Evolutionary conservation across 2,888 invertebrate genomes (phyloP), one percentile per base, ranked within the genome.

Genomic region (Apocheima hispidaria): DNA sequence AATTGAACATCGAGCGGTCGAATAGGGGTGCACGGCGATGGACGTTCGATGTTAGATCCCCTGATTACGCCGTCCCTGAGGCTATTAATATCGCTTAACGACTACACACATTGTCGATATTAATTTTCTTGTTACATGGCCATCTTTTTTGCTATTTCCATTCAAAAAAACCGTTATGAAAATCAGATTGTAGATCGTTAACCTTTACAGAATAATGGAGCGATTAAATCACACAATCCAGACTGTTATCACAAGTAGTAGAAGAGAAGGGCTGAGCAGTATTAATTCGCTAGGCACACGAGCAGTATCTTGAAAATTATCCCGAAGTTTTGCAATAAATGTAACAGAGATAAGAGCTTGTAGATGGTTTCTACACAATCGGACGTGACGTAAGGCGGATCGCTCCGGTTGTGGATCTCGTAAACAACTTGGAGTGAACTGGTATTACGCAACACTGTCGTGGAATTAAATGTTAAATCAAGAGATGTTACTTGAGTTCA

Each of bases 221-320:
- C 7, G 33, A 41, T 33, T 49, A 33, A 50, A 49, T 35, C 7
- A 4, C 35, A 51, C 28, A 26, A 14, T 35, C 23, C 14, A 10
- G 36, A 49, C 26, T n/a, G 41, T 48, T 23, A 48, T 46, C 48
- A 35, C 35, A 59, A 46, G 12, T 33, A 6, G 12, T 38, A 18
- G 14, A 68, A 70, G 51, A 65, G 70, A 73, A 75, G 66, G 55
- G 75, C 82, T 65, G 64, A 77, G 77, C 79, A 74, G 67, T 73
- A 74, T 69, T 57, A 75, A 74, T 80, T 83, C 84, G 84, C 84
- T 56, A 69, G 72, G 84, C 83, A 75, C 68, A 69, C 68, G 68
- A 61, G 69, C 60, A 60, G 35, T 50, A 69, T 68, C 67, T 66
- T 38, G 48, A 21, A 49, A 48, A 63, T 72, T 49, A 67, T 64